Conservation (phyloP, 2,113 vertebrate genomes). For the Pluvialis apricaria region DNA sequence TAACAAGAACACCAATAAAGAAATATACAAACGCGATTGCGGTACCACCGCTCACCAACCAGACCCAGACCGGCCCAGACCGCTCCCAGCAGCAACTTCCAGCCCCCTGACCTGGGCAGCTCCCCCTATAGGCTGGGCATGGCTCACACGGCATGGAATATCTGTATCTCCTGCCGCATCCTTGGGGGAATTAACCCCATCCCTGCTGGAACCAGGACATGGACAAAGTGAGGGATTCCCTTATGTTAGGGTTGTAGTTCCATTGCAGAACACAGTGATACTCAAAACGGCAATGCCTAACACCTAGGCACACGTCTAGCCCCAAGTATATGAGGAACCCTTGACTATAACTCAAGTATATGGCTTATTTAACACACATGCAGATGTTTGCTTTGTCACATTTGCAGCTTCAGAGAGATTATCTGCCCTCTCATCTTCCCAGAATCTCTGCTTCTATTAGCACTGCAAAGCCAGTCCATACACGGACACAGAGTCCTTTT, state of each 20-base stretch:
- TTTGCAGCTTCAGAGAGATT: background rate
- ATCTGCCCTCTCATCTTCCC: background rate
- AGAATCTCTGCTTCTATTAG: background rate
- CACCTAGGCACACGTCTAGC: background rate
- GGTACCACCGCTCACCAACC: too few species aligned
- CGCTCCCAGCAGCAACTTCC: too few species aligned
- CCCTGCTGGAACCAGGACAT: too few species aligned
- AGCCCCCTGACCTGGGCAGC: too few species aligned
- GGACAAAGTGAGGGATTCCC: background rate
- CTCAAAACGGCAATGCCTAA: accelerated
- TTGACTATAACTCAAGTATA: background rate
- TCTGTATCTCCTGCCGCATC: too few species aligned
- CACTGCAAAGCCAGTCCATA: background rate
- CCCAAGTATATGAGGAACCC: background rate
- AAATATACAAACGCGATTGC: too few species aligned
- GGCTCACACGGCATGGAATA: too few species aligned
- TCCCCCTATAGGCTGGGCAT: too few species aligned
- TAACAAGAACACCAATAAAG: too few species aligned
- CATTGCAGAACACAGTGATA: background rate
- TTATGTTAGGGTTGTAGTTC: background rate
- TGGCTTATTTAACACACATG: background rate
- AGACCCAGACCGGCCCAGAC: too few species aligned
- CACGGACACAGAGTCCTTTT: background rate
- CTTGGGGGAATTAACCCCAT: too few species aligned
- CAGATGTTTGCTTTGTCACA: background rate